phyloP scores from a whole-genome alignment of 2,888 invertebrate species.

The Xestia sexstrigata region DNA sequence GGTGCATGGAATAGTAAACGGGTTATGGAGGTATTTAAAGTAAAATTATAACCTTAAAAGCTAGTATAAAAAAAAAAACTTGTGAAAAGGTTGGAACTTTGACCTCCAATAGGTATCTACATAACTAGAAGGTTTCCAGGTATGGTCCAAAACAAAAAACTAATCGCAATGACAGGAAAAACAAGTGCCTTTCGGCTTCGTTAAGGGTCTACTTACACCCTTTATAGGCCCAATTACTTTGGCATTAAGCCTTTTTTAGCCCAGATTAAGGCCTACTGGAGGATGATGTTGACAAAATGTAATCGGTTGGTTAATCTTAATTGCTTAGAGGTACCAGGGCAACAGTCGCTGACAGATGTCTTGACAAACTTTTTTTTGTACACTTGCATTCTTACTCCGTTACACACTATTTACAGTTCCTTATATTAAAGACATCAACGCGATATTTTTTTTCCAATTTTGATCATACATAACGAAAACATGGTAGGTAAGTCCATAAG shows the following conservation, averaged over 20 bases:
- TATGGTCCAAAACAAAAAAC: too few species aligned
- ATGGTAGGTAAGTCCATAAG: not conserved
- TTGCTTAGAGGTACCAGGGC: not conserved
- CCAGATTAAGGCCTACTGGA: not conserved
- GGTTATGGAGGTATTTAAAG: too few species aligned
- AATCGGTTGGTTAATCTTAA: not conserved
- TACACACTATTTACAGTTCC: not conserved
- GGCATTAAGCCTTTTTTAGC: not conserved
- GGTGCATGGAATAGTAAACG: too few species aligned
- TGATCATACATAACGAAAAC: not conserved
- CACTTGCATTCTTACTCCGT: not conserved
- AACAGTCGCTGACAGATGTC: not conserved
- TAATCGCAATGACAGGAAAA: too few species aligned
- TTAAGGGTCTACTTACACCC: too few species aligned
- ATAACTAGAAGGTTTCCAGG: too few species aligned
- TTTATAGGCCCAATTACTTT: not conserved
- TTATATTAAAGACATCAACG: constrained; percentile 28
- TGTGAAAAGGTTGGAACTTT: too few species aligned
- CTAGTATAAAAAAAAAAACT: too few species aligned
- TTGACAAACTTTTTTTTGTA: not conserved
- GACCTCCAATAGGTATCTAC: too few species aligned
- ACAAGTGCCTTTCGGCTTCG: too few species aligned
- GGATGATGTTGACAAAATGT: too few species aligned
- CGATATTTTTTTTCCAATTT: not conserved
- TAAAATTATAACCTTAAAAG: too few species aligned